Evolutionary conservation across 2,888 invertebrate species (phyloP).

Genomic region (Agrotis clavis): DNA sequence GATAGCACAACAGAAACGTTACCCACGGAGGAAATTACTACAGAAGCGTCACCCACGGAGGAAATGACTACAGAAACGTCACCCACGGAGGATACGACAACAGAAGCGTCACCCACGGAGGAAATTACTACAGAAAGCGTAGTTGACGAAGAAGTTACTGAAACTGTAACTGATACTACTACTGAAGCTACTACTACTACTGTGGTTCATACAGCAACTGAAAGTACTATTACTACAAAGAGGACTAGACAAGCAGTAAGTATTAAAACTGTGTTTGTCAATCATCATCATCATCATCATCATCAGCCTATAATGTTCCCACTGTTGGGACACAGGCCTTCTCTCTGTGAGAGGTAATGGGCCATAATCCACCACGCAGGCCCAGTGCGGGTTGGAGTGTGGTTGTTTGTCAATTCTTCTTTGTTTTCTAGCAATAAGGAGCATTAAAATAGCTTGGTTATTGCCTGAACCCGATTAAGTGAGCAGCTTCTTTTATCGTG

Average conservation of each 20-base stretch:
- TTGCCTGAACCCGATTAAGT: too few relatives aligned
- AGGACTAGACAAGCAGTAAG: constrained; percentile 43
- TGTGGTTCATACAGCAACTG: too few relatives aligned
- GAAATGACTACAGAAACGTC: background rate
- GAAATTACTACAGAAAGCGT: too few relatives aligned
- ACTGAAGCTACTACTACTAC: too few relatives aligned
- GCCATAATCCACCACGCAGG: too few relatives aligned
- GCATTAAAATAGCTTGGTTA: background rate
- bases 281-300: too few relatives aligned
- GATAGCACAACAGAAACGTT: background rate
- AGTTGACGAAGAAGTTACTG: background rate
- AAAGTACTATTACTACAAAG: constrained; percentile 1
- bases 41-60: background rate
- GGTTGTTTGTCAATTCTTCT: too few relatives aligned
- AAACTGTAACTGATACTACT: background rate
- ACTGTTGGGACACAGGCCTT: too few relatives aligned
- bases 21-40: background rate
- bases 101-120: background rate
- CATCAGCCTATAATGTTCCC: too few relatives aligned
- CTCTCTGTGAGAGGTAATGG: too few relatives aligned
- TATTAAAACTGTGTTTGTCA: background rate
- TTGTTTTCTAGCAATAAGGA: background rate
- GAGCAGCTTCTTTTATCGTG: too few relatives aligned
- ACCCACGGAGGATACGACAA: background rate
- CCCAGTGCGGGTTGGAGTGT: too few relatives aligned